A percentile compares a stretch with the other conserved stretches of the same genome.
Conservation (phyloP, 1,140 invertebrate species). For the Wiebesia pumilae region DNA sequence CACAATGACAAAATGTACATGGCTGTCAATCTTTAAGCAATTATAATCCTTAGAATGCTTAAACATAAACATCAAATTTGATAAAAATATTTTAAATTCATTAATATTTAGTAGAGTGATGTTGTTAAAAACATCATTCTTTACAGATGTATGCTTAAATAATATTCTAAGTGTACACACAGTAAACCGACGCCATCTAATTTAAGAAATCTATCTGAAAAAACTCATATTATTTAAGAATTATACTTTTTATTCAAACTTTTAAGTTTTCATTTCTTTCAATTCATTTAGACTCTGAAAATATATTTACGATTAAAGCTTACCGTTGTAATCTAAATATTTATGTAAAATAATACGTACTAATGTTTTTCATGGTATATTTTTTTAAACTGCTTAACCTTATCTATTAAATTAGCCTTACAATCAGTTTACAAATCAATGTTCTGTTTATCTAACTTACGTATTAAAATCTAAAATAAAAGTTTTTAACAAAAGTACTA, state of each 20-base stretch:
- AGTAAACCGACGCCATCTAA: neutral
- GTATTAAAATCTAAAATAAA: neutral
- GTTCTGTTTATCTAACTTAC: neutral
- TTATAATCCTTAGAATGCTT: too few species aligned
- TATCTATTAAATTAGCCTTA: neutral
- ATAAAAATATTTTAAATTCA: neutral
- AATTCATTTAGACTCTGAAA: too few species aligned
- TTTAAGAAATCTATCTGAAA: too few species aligned
- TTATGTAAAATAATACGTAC: neutral
- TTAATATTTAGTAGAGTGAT: neutral
- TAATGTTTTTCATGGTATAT: neutral
- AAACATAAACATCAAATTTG: too few species aligned
- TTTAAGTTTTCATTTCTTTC: neutral
- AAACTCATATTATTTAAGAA: neutral
- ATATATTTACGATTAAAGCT: neutral
- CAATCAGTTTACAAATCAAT: neutral
- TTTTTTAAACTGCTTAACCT: neutral
- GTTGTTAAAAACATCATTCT: constrained; percentile 13
- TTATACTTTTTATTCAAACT: neutral
- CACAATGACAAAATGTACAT: neutral
- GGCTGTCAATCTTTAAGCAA: too few species aligned
- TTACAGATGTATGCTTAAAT: neutral
- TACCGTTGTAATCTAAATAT: neutral
- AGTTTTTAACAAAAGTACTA: neutral
- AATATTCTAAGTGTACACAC: neutral